Base-by-base conservation (phyloP, 2,888 invertebrate species). In the Meandrusa payeni region DNA sequence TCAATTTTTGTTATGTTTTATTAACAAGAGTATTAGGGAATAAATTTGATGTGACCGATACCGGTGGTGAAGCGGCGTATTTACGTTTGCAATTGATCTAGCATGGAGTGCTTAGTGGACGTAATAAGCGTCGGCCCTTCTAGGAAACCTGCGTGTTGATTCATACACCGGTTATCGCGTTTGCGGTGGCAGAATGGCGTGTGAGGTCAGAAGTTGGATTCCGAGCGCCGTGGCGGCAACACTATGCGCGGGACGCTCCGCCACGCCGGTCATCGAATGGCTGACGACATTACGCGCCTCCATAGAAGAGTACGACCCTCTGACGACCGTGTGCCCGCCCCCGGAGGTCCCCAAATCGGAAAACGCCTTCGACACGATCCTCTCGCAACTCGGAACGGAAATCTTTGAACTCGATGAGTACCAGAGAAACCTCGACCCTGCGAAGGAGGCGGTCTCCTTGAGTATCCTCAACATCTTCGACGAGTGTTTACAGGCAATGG, bases 131-230 rank as follows among this genome's bases (percentile, higher is more conserved):
- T 55, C 60, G 70, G 63, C 67, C 74, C 67, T 82, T 79, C 83
- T 78, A 67, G 81, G 83, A 82, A 83, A 70, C 64, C 67, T 66
- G 63, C 58, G 64, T 61, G 78, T 70, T 85, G 86, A 86, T 59
- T 87, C 85, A 87, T 70, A 75, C 77, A 81, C 82, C 82, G 86
- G 85, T 83, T 86, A 82, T 83, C 85, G 73, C 58, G 64, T 55
- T 64, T 63, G 58, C 54, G 60, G 58, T 62, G 56, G 59, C 68
- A 72, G 54, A 57, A 78, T 82, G 77, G 44, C 51, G 61, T 79
- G 81, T 66, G 82, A 79, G 64, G 71, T 77, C 61, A 72, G 77
- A 72, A 86, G 85, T 86, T 87, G 86, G 85, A 75, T 87, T 64
- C 88, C 88, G 76, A 73, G 68, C 80, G 85, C 76, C 58, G 81